Conservation (phyloP, 2,888 invertebrate genomes). For the Timema podura region DNA sequence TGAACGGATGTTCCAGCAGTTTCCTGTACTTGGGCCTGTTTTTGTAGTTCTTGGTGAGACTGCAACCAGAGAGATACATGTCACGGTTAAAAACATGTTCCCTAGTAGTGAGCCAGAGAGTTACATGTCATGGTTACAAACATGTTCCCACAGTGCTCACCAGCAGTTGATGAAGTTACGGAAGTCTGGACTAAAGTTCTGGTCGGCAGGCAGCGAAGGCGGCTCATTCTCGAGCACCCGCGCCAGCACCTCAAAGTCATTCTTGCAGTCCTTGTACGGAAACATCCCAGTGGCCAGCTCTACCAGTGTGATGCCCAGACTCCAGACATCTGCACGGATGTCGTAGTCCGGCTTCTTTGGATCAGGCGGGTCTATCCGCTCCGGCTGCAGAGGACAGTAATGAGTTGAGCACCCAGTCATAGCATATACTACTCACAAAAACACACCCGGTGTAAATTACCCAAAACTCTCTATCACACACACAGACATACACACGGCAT, state of each 20-base stretch:
- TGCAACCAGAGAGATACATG: slow-evolving; percentile 40
- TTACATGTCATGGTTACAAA: too few species aligned
- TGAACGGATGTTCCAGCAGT: slow-evolving; percentile 83
- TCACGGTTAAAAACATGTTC: too few species aligned
- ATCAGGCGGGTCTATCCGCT: slow-evolving; percentile 92
- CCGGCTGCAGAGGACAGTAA: slow-evolving; percentile 61
- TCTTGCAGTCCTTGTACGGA: slow-evolving; percentile 91
- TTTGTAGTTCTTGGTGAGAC: slow-evolving; percentile 90
- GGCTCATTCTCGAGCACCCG: slow-evolving; percentile 88
- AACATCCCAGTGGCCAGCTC: slow-evolving; percentile 96
- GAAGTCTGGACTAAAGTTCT: slow-evolving; percentile 79
- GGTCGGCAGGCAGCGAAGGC: slow-evolving; percentile 73
- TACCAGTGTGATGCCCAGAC: slow-evolving; percentile 91
- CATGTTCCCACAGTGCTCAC: slow-evolving; percentile 48
- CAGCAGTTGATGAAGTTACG: slow-evolving; percentile 87
- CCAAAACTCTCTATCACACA: too few species aligned
- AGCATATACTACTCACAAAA: too few species aligned
- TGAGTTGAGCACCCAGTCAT: too few species aligned
- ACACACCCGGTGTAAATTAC: too few species aligned
- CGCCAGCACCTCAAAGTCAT: slow-evolving; percentile 95
- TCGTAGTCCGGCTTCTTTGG: slow-evolving; percentile 94
- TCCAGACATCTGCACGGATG: slow-evolving; percentile 99
- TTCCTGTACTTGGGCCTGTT: slow-evolving; percentile 91
- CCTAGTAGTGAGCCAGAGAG: too few species aligned
- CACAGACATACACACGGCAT: too few species aligned